Conservation (phyloP, 2,888 invertebrate species). For the Ferrisia virgata region DNA sequence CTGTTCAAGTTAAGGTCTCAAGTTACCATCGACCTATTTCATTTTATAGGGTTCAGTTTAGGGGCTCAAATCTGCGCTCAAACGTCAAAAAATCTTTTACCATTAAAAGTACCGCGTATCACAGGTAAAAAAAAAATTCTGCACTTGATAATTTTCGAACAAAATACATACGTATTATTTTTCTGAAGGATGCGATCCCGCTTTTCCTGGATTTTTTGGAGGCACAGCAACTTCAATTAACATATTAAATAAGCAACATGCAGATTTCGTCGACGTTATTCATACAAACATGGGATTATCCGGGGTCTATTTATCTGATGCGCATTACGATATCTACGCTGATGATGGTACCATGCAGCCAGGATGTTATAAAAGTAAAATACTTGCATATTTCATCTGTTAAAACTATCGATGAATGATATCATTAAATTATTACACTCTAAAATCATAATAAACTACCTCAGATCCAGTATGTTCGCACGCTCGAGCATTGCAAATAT, state of each 20-base stretch:
- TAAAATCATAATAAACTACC: constrained; percentile 48
- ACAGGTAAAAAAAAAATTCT: constrained; percentile 55
- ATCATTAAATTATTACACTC: no score
- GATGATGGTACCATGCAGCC: constrained; percentile 57
- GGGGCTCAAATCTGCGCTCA: constrained; percentile 63
- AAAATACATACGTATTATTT: not conserved
- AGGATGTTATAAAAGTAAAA: constrained; percentile 55
- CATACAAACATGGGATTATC: constrained; percentile 51
- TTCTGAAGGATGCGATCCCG: constrained; percentile 50
- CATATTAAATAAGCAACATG: constrained; percentile 50
- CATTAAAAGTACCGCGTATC: constrained; percentile 55
- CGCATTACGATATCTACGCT: constrained; percentile 52
- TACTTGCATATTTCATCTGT: not conserved
- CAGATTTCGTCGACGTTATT: constrained; percentile 52
- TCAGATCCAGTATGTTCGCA: constrained; percentile 61
- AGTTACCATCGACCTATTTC: constrained; percentile 55
- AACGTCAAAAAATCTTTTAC: constrained; percentile 56
- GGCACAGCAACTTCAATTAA: constrained; percentile 45
- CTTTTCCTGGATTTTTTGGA: constrained; percentile 50
- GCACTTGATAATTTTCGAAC: not conserved
- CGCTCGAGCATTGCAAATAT: constrained; percentile 60
- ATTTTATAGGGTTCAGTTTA: constrained; percentile 65
- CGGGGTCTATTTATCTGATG: constrained; percentile 50
- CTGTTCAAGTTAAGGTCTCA: constrained; percentile 55
- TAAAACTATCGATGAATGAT: no score